Base-by-base conservation (phyloP, 30 jellyfish, hydroid and myxozoan species). In the Catostylus mosaicus region DNA sequence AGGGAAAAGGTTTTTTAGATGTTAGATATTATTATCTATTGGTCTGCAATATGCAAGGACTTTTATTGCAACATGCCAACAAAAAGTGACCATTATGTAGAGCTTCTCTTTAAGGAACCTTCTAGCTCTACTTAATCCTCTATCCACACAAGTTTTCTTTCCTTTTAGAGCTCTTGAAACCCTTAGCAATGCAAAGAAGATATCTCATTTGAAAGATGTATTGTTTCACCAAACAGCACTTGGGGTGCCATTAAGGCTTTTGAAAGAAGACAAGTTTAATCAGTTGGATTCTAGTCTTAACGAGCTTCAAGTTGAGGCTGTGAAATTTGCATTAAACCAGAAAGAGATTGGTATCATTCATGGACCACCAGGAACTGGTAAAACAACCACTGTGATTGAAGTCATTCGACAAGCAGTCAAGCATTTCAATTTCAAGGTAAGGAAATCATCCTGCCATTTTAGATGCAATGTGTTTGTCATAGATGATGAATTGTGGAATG, bases 331-430 rank as follows among this genome's bases (percentile, higher is more conserved):
- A 6, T 60, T 94, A 87, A 74, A 73, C 51, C 93, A 84, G 60
- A 67, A 81, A 34, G 90, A 87, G 76, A 37, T 94, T 27, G 93
- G 88, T 0, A 83, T 94, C 34, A 88, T 94, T 37, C 99, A 94
- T 77, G 99, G 99, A 0, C 99, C 99, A 52, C 99, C 99, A 20
- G 99, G 99, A 52, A 94, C 99, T 22, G 99, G 99, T 11, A 94
- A 94, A 79, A 94, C 97, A 18, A 94, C 99, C 19, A 94, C 99
- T 0, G 89, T 94, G 0, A 89, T 94, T 18, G 99, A 94, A 54
- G 73, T 88, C 45, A 94, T 94, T 32, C 47, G 63, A 30, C 99
- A 87, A 45, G 96, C 97, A 20, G 96, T 88, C 46, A 77, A 78
- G 80, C 51, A 57, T 29, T 72, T 83, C 57, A 68, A 81, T 46